These are phyloP conservation scores for Lordiphosa stackelbergi DNA, from an alignment of 1,140 invertebrate genomes.

Conservation along the genomic window DNA sequence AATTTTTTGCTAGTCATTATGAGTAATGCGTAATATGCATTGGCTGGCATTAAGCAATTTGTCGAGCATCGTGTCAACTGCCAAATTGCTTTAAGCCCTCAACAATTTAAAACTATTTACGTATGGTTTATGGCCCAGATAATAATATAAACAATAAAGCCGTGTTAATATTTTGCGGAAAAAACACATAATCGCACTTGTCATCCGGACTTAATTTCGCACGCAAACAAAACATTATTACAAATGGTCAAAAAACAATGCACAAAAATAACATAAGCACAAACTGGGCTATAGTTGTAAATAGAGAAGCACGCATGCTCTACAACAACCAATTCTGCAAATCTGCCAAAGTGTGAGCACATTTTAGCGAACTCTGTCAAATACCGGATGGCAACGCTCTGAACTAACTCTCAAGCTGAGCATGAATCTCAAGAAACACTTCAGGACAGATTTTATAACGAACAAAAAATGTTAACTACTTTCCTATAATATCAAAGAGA, in stretches of 20 bases:
- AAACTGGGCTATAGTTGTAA: constrained; percentile 29
- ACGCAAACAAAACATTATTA: constrained; percentile 64
- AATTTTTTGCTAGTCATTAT: constrained; percentile 73
- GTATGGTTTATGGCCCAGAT: neutral
- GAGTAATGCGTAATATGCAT: constrained; percentile 59
- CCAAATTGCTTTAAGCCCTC: constrained; percentile 62
- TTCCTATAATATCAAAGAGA: no score
- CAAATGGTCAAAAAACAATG: constrained; percentile 19
- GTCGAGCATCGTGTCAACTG: constrained; percentile 44
- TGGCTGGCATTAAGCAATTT: constrained; percentile 58
- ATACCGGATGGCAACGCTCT: no score
- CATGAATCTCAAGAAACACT: no score
- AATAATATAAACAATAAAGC: constrained; percentile 41
- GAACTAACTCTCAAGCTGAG: no score
- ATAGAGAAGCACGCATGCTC: constrained; percentile 19
- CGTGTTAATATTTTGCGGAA: constrained; percentile 27
- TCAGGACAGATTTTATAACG: no score
- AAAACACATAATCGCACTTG: constrained; percentile 55
- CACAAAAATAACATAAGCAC: constrained; percentile 15
- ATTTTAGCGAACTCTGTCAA: no score
- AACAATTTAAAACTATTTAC: constrained; percentile 37
- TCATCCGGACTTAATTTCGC: constrained; percentile 57
- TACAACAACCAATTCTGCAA: neutral
- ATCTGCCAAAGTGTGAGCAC: neutral
- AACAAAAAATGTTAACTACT: no score